Evolutionary conservation across 2,888 invertebrate genomes (phyloP).

Genomic region (Drosophila subsilvestris): DNA sequence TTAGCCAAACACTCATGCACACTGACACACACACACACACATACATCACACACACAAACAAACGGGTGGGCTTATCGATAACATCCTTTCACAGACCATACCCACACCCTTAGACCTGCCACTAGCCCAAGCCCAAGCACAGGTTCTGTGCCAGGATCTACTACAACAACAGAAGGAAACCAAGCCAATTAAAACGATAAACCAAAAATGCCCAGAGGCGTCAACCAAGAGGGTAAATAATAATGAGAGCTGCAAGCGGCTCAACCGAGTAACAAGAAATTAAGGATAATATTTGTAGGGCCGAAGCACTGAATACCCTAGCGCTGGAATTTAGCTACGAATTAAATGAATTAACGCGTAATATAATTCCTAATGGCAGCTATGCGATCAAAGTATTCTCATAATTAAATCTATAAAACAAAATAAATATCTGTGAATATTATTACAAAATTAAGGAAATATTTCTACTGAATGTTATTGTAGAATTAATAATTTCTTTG

Average conservation of each 20-base stretch:
- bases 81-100: constrained; percentile 10
- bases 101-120: neutral
- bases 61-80: constrained; percentile 23
- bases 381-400: too few relatives aligned
- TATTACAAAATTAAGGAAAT: too few relatives aligned
- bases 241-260: constrained; percentile 29
- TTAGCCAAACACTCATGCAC: constrained; percentile 43
- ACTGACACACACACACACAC: constrained; percentile 5
- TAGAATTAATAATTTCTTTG: too few relatives aligned
- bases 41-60: too few relatives aligned
- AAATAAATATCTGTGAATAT: too few relatives aligned
- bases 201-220: constrained; percentile 80
- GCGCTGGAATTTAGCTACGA: neutral
- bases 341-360: neutral
- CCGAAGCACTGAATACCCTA: neutral
- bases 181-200: constrained; percentile 83
- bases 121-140: neutral
- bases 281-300: neutral
- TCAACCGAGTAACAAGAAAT: neutral
- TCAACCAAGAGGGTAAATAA: constrained; percentile 42
- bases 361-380: too few relatives aligned
- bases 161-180: neutral
- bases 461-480: too few relatives aligned
- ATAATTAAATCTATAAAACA: too few relatives aligned
- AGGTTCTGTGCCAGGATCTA: neutral